Base-by-base conservation (phyloP, 2,888 invertebrate genomes). In the Chloroclystis v-ata region DNA sequence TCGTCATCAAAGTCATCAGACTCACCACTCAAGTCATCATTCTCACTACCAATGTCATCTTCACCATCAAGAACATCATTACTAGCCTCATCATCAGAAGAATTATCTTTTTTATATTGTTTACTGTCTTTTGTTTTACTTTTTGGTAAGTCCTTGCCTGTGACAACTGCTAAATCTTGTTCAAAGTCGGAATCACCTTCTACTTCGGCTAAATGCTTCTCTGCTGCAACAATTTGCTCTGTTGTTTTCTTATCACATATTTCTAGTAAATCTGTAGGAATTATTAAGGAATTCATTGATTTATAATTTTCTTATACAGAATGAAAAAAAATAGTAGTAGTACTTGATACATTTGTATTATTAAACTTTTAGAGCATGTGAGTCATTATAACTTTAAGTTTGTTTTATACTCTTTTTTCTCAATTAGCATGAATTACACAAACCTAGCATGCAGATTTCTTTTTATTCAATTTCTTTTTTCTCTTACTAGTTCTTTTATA, bases 211-310 rank as follows among this genome's bases (percentile, higher is more conserved):
- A 92, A 71, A 67, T 91, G 90, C 61, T 91, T 89, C 63, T 92
- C 91, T 9, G 90, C 89, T 45, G 89, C 89, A 1, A 90, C 89
- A 35, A 90, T 89, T 57, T 89, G 85, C 67, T 91, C 89, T 60
- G 92, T 87, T 49, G 91, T 91, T 43, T 92, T 89, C 49, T 89
- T 85, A 63, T 94, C 92, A 73, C 94, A 94, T 46, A 94, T 89
- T 80, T 95, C 94, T 61, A 95, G 82, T 61, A 93, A 80, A 89
- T 92, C 92, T 91, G 73, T n/a, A 45, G 39, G n/a, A 6, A 4
- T 14, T 25, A 43, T 59, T 63, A 54, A 65, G 58, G 49, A 25
- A 12, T 43, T 8, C n/a, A n/a, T n/a, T n/a, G n/a, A n/a, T n/a
- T n/a, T n/a, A n/a, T n/a, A n/a, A n/a, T n/a, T n/a, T n/a, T n/a